Evolutionary conservation across 2,113 vertebrate genomes (phyloP), one percentile per base, ranked within the genome.

Genomic region (Amblyornis subalaris): DNA sequence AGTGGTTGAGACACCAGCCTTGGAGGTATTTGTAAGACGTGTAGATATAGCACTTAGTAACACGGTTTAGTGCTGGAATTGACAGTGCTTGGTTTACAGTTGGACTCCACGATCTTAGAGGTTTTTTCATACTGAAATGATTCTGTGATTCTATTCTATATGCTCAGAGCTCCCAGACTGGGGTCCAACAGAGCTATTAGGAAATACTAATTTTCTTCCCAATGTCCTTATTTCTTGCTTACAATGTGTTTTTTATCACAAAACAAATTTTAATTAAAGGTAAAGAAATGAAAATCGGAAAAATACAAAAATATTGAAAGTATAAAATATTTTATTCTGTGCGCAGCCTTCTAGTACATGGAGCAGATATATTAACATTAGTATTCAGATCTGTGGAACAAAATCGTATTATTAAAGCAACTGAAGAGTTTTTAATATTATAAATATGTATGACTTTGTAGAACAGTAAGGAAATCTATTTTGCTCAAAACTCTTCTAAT

Each of bases 381-480:
- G 76, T 92, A 97, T 98, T 97, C 95, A 91, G 62, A 97, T 96
- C 89, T 96, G 74, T 95, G 70, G 76, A 92, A 84, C 76, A 96
- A 80, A 96, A 96, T 95, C 89, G 87, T 97, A 96, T 97, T 97
- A 98, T 97, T 97, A 97, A 97, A 97, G 83, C 81, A 96, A 95
- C 89, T 91, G 95, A 97, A 96, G 97, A 94, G 61, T 92, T 97
- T 94, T 97, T 97, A 96, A 90, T 97, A 95, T 94, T 97, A 97
- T 98, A 96, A 98, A 98, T 98, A 98, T 97, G 97, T 91, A 97
- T 98, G 96, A 97, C 86, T 97, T 96, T 81, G 65, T 95, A 90
- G 94, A 97, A 96, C 81, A 82, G 50, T 96, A 96, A 97, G 73
- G 94, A 98, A 98, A 97, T 97, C 96, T 94, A 98, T 97, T 98